Evolutionary conservation across 2,113 vertebrate species (phyloP), one percentile per base, ranked within the genome.

Genomic region (Hemibates koningsi): DNA sequence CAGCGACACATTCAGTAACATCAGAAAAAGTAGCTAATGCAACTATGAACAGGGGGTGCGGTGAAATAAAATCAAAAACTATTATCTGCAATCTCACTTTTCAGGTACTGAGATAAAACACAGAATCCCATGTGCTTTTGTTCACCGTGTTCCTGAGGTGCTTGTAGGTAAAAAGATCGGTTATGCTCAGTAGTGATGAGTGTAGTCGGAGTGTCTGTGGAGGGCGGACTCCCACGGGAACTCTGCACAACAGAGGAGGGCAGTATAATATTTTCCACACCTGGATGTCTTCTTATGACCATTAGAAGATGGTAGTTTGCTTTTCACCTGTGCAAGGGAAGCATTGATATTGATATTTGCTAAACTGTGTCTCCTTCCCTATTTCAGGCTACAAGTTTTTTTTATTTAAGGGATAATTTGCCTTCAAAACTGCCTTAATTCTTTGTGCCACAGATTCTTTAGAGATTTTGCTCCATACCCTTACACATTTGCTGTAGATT

Each of bases 41-140:
- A 93, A 54, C 82, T 84, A 61, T 63, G 81, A 88, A 73, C 82
- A 61, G 36, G 73, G 66, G 79, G 54, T 81, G 83, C 16, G 36
- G 50, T 2, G 10, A 86, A 93, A 91, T 90, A 85, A 82, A 91
- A 91, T 86, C 88, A 50, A 53, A 85, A 88, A 73, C 85, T 86
- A 82, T 92, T 89, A 93, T 93, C 87, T 87, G 41, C 91, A 86
- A 89, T 86, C 83, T 93, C 66, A 90, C 87, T 91, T 88, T 91
- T 81, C 81, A 80, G 88, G 81, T 78, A 14, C 52, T 57, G 89
- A 88, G 93, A 93, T 92, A 87, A 94, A 90, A 88, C 43, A 79
- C 90, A 88, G 85, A 85, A 38, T 17, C 80, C 21, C 6, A 27
- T 56, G 34, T 78, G 90, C 78, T 86, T 85, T 86, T 89, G 57